These are phyloP conservation scores for Melinaea marsaeus DNA, from an alignment of 2,888 invertebrate species.

Conservation along the genomic window DNA sequence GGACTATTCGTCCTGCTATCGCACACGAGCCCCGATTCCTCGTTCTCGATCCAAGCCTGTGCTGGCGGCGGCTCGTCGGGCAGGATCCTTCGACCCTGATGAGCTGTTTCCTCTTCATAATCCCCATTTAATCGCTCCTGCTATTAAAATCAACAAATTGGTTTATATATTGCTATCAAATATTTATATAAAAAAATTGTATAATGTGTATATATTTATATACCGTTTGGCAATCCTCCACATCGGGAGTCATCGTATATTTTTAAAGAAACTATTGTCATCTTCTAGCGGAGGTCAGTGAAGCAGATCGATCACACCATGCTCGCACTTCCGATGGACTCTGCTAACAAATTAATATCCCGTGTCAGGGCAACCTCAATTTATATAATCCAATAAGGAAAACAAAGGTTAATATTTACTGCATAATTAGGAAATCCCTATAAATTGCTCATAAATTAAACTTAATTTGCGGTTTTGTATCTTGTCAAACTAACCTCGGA, in stretches of 20 bases:
- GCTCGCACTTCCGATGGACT: constrained; percentile 16
- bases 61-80: constrained; percentile 46
- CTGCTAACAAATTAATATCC: constrained; percentile 36
- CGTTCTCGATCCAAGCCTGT: constrained; percentile 59
- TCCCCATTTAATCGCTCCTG: constrained; percentile 42
- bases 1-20: constrained; percentile 46
- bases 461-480: constrained; percentile 31
- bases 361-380: constrained; percentile 17
- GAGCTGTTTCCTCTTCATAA: constrained; percentile 38
- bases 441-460: constrained; percentile 31
- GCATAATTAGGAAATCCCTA: constrained; percentile 38
- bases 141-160: constrained; percentile 11
- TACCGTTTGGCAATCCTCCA: constrained; percentile 51
- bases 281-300: constrained; percentile 29
- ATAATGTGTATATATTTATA: not conserved
- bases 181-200: no score
- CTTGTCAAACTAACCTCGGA: constrained; percentile 11
- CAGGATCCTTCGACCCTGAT: constrained; percentile 48
- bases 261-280: constrained; percentile 34
- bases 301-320: constrained; percentile 27
- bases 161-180: not conserved
- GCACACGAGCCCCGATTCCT: constrained; percentile 38
- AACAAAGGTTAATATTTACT: constrained; percentile 26
- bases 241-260: constrained; percentile 53
- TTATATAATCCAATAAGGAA: constrained; percentile 34